Conservation (phyloP, 2,797 vertebrate species). For the Darevskia mixta region DNA sequence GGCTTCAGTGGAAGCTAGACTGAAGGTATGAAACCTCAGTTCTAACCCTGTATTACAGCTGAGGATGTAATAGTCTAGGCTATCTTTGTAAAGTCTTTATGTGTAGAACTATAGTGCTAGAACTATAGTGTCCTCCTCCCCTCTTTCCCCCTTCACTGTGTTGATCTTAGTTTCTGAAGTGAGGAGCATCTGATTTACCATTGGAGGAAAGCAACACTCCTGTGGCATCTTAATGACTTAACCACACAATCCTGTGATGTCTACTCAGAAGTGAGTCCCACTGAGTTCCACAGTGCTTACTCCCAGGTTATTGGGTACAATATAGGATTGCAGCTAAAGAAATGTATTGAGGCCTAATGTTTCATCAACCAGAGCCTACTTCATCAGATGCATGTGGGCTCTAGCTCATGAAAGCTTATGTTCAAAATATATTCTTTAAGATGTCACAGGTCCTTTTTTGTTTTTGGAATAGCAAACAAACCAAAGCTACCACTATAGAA, state of each 20-base stretch:
- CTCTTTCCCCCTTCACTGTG: not conserved
- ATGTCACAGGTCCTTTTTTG: not conserved
- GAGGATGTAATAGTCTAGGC: not conserved
- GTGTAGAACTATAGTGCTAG: not conserved
- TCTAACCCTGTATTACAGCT: not conserved
- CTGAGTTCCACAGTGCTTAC: not conserved
- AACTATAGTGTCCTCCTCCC: not conserved
- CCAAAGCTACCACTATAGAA: not conserved
- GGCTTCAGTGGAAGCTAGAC: conserved; percentile 94
- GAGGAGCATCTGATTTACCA: not conserved
- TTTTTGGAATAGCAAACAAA: not conserved
- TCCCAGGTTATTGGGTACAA: not conserved
- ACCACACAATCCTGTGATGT: not conserved
- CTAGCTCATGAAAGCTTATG: not conserved
- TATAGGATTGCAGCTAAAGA: not conserved
- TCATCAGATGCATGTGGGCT: not conserved
- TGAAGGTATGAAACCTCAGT: conserved; percentile 85
- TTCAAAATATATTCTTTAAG: not conserved
- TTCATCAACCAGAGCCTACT: not conserved
- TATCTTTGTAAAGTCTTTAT: not conserved
- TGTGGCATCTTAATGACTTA: not conserved
- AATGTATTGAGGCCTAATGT: not conserved
- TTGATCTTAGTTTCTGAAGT: not conserved
- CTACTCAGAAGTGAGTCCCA: not conserved
- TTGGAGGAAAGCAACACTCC: not conserved